phyloP scores from a whole-genome alignment of 2,113 vertebrate genomes.

The Hydropotes inermis region DNA sequence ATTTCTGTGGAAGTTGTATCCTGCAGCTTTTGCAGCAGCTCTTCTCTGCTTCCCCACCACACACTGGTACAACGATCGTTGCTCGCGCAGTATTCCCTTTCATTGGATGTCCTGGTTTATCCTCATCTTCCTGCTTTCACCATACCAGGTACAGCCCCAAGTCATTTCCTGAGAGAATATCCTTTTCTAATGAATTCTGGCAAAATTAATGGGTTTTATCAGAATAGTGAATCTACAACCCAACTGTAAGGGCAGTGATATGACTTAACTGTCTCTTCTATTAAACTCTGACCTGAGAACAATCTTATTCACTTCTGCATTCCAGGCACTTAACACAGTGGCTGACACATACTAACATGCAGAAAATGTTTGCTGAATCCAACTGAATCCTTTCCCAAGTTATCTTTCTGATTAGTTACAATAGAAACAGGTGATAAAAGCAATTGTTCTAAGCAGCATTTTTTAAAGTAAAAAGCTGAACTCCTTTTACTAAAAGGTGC shows the following conservation, averaged over 20 bases:
- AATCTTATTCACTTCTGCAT: not conserved
- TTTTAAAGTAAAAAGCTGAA: not conserved
- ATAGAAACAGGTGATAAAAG: not conserved
- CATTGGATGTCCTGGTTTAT: not conserved
- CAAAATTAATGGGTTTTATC: not conserved
- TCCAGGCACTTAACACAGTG: not conserved
- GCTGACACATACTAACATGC: not conserved
- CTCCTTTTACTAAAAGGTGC: conserved; percentile 26
- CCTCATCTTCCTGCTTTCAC: conserved; percentile 4
- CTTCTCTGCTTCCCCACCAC: not conserved
- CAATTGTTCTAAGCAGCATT: not conserved
- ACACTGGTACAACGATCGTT: not conserved
- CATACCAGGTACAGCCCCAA: not conserved
- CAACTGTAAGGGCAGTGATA: not conserved
- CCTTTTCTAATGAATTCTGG: conserved; percentile 22
- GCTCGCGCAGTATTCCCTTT: not conserved
- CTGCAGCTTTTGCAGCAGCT: not conserved
- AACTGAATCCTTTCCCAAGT: not conserved
- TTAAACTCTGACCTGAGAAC: not conserved
- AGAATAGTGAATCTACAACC: not conserved
- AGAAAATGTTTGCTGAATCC: not conserved
- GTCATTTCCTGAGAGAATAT: conserved; percentile 33
- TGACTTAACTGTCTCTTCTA: not conserved
- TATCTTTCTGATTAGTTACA: not conserved
- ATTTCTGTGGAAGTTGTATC: not conserved